Percentiles rank a stretch among this genome's conserved stretches.
Evolutionary conservation across 2,797 vertebrate species (phyloP).

Genomic region (Anniella stebbinsi): DNA sequence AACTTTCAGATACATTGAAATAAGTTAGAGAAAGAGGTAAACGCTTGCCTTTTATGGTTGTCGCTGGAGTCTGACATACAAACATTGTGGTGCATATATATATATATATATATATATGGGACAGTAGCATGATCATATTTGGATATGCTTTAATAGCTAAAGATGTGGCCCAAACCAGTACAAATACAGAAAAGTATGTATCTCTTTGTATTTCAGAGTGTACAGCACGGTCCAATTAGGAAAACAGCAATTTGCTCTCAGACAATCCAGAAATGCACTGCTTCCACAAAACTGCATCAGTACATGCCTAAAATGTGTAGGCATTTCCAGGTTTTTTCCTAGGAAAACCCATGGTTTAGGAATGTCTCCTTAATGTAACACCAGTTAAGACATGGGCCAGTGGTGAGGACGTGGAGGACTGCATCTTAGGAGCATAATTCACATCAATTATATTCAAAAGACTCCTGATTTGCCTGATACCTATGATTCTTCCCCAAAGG

Average conservation of each 20-base stretch:
- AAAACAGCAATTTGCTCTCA: constrained; percentile 1
- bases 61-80: constrained; percentile 38
- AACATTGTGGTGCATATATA: constrained; percentile 32
- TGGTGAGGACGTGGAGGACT: not conserved
- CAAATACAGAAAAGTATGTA: not conserved
- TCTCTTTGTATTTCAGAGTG: not conserved
- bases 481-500: not conserved
- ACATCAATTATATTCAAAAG: not conserved
- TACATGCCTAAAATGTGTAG: not conserved
- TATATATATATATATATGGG: not conserved
- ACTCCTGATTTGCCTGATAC: not conserved
- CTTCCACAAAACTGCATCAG: not conserved
- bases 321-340: not conserved
- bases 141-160: not conserved
- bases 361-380: not conserved
- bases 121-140: not conserved
- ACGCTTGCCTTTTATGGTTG: constrained; percentile 20
- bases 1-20: constrained; percentile 43
- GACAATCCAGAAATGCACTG: not conserved
- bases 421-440: not conserved
- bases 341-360: not conserved
- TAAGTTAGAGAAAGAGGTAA: constrained; percentile 1
- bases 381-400: not conserved
- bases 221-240: not conserved
- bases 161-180: not conserved